A percentile compares a stretch with the other conserved stretches of the same genome.
Evolutionary conservation across 2,888 invertebrate genomes (phyloP).

Genomic region (Mesorhabditis spiculigera): DNA sequence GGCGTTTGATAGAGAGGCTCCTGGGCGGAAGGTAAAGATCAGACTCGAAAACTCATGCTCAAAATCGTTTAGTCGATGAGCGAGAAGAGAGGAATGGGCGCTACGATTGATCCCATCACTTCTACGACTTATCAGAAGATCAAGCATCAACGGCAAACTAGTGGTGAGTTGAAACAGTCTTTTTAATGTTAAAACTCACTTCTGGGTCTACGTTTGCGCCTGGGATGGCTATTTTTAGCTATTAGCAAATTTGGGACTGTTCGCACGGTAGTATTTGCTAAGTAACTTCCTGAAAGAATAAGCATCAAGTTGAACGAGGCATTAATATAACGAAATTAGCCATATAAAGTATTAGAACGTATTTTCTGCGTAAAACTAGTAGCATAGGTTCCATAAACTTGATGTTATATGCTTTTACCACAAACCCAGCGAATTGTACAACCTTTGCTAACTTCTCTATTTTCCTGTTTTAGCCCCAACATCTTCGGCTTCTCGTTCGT

Average conservation of each 20-base stretch:
- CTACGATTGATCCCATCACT: conserved; percentile 75
- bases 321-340: no score
- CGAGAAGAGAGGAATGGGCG: conserved; percentile 67
- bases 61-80: not conserved
- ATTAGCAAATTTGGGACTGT: no score
- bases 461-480: not conserved
- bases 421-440: no score
- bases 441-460: no score
- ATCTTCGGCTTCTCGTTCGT: not conserved
- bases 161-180: conserved; percentile 35
- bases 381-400: no score
- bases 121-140: conserved; percentile 89
- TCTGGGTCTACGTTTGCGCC: not conserved
- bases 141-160: conserved; percentile 69
- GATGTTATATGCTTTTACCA: no score
- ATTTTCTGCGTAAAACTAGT: no score
- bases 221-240: no score
- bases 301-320: not conserved
- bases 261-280: no score
- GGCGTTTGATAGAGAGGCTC: conserved; percentile 79
- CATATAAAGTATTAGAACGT: no score
- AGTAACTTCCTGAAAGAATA: not conserved
- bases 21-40: conserved; percentile 73
- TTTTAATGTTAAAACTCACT: not conserved
- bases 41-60: not conserved